These are phyloP conservation scores for Varanus salvator DNA, from an alignment of 2,113 vertebrate genomes.

Conservation along the genomic window DNA sequence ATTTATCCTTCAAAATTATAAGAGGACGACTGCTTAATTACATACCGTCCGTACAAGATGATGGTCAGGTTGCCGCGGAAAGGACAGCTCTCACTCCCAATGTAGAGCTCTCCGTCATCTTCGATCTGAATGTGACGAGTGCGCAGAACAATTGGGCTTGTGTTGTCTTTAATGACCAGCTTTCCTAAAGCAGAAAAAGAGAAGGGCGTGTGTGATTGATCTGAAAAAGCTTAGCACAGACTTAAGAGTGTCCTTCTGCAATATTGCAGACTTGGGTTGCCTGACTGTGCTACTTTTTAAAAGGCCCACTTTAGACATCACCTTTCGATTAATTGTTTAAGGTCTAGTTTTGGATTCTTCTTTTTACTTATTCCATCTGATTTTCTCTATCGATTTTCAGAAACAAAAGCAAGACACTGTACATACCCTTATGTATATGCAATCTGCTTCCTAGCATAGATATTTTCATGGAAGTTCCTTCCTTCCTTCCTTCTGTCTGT, in stretches of 20 bases:
- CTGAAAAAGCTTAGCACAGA: background rate
- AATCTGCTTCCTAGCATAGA: background rate
- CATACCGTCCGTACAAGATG: conserved; percentile 91
- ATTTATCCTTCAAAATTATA: background rate
- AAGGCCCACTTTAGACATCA: background rate
- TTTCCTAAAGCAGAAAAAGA: conserved; percentile 79
- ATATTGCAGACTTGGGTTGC: background rate
- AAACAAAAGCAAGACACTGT: background rate
- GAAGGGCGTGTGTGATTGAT: background rate
- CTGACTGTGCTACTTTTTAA: background rate
- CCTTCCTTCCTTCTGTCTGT: too few species aligned
- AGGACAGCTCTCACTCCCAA: conserved; percentile 91
- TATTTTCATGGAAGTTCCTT: background rate
- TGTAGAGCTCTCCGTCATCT: conserved; percentile 86
- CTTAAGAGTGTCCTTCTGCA: background rate
- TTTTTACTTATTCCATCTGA: background rate
- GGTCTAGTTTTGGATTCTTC: background rate
- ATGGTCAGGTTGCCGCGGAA: conserved; percentile 89
- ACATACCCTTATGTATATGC: background rate
- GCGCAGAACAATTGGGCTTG: conserved; percentile 83
- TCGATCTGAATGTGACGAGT: conserved; percentile 91
- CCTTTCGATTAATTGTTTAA: background rate
- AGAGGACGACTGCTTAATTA: conserved; percentile 19
- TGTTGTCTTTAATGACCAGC: conserved; percentile 88
- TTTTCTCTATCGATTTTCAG: background rate